Evolutionary conservation across 2,113 vertebrate genomes (phyloP), one percentile per base, ranked within the genome.

Genomic region (Megaleporinus macrocephalus): DNA sequence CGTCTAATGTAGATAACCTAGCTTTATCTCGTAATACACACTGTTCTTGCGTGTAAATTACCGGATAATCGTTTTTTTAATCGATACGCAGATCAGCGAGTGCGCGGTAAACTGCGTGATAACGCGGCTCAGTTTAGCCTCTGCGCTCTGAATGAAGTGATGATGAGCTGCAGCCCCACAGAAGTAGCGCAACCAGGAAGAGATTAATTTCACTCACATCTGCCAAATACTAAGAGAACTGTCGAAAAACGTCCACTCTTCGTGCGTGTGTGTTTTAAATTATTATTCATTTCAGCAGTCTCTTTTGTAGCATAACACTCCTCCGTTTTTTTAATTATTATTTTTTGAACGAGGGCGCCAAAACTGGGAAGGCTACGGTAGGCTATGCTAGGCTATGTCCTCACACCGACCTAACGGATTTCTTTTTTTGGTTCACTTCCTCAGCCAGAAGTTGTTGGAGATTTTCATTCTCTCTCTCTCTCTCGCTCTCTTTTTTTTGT

Each of bases 121-220:
- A 36, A 65, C 29, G 9, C 26, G 22, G 53, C 20, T 30, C 10
- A 11, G 41, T 27, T 69, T 61, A 55, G 53, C 18, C 0, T 6
- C 62, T 24, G 78, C 24, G 20, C 61, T 71, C 33, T 62, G 11
- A 72, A 53, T 59, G 33, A 36, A 62, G 49, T 76, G 22, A 71
- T 70, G n/a, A 41, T 70, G n/a, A 41, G 18, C 63, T 49, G 27
- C 75, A 80, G 65, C 63, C 20, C 70, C 16, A n/a, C 51, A 22
- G 27, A 30, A 83, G 74, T 24, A 36, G 51, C 20, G n/a, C 51
- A 82, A 82, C 80, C 84, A 86, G 84, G 84, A 86, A 86, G 80
- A 76, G 41, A 15, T 16, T 36, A 49, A 36, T 15, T 51, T 55
- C 24, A 26, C 16, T 66, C 26, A 20, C 69, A 78, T 70, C 80